Conservation (phyloP, 2,888 invertebrate genomes). For the Isotomurus palustris region DNA sequence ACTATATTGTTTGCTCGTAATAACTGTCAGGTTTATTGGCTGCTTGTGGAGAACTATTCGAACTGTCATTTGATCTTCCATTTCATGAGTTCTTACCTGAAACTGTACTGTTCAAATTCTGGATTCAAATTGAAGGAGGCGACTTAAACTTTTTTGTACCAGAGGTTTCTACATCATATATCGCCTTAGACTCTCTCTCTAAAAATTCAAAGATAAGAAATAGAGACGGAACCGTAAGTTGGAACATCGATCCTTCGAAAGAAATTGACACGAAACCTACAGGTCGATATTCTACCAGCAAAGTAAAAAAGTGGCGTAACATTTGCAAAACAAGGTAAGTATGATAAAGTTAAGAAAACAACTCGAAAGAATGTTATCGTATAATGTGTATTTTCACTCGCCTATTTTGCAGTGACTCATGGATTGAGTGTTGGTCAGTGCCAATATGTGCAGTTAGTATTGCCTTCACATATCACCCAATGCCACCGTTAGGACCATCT, state of each 20-base stretch:
- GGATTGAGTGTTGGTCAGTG: constrained; percentile 96
- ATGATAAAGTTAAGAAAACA: not conserved
- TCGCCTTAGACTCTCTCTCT: constrained; percentile 75
- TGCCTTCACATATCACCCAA: constrained; percentile 85
- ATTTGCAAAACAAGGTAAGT: constrained; percentile 63
- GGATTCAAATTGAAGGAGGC: constrained; percentile 91
- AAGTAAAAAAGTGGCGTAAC: constrained; percentile 69
- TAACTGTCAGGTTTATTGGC: constrained; percentile 66
- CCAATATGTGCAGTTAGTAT: constrained; percentile 90
- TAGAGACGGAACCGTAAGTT: constrained; percentile 61
- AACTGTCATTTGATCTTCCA: constrained; percentile 87
- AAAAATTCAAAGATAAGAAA: constrained; percentile 82
- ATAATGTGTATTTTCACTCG: not conserved
- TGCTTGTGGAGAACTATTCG: constrained; percentile 88
- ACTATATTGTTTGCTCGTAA: not conserved
- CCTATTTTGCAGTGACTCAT: constrained; percentile 57
- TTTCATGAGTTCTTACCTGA: constrained; percentile 91
- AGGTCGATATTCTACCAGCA: constrained; percentile 14
- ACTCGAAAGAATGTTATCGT: not conserved
- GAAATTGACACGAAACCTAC: too few species aligned
- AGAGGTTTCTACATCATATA: constrained; percentile 81
- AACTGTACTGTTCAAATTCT: constrained; percentile 81
- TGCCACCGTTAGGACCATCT: constrained; percentile 79
- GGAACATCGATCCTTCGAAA: too few species aligned
- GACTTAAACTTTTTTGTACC: constrained; percentile 86